Percentiles rank a stretch among this genome's conserved stretches.
phyloP scores from a whole-genome alignment of 2,888 invertebrate genomes.

The Bruchidius siliquastri region DNA sequence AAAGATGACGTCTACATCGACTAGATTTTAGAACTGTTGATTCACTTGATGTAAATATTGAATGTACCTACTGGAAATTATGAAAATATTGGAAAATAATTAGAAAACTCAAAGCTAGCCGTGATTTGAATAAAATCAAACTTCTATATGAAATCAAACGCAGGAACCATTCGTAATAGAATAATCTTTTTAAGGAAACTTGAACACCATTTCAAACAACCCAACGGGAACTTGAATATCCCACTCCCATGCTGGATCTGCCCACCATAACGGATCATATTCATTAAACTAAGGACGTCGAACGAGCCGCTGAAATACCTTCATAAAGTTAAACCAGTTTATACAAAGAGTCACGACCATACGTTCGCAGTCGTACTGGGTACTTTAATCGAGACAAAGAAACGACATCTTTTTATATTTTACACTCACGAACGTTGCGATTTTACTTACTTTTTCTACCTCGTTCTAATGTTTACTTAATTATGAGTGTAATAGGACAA shows the following conservation, averaged over 20 bases:
- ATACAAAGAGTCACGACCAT: not conserved
- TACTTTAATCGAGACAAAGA: not conserved
- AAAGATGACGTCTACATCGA: too few relatives aligned
- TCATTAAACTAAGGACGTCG: not conserved
- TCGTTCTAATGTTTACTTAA: not conserved
- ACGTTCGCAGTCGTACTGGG: not conserved
- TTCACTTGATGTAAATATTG: too few relatives aligned
- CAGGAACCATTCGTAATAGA: too few relatives aligned
- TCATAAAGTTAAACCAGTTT: not conserved
- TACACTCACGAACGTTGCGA: not conserved
- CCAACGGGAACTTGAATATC: not conserved
- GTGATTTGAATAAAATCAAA: too few relatives aligned
- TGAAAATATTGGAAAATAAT: too few relatives aligned
- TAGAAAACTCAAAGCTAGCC: too few relatives aligned
- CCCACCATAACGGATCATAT: not conserved
- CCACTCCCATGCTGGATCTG: not conserved
- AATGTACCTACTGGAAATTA: too few relatives aligned
- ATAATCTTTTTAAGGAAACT: too few relatives aligned
- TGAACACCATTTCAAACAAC: too few relatives aligned
- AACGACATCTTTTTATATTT: not conserved
- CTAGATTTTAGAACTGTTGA: too few relatives aligned
- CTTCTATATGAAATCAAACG: too few relatives aligned
- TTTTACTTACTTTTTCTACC: not conserved
- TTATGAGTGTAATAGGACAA: not conserved
- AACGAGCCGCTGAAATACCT: not conserved